Percentiles rank a stretch among this genome's conserved stretches.
These are phyloP conservation scores for Aplysina aerophoba DNA, from an alignment of 37 sponge, comb jelly and placozoan genomes.

Conservation along the genomic window DNA sequence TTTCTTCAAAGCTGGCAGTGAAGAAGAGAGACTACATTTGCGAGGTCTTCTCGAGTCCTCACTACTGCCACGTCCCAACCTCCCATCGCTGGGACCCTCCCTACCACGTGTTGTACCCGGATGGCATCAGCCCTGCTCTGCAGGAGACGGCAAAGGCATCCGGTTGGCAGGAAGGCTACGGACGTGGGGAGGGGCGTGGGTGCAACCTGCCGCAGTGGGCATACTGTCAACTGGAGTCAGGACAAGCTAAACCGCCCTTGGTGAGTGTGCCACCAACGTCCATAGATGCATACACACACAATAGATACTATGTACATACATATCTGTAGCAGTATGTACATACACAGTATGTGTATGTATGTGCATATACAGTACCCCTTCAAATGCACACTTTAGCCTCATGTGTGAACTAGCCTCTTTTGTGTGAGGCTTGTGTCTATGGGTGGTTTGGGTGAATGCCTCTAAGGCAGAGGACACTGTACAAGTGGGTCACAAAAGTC, in stretches of 20 bases:
- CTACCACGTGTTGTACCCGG: background rate
- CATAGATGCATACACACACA: too few relatives aligned
- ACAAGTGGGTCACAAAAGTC: too few relatives aligned
- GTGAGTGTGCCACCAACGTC: background rate
- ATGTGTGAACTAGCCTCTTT: too few relatives aligned
- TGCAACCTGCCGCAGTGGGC: background rate
- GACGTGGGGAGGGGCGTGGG: background rate
- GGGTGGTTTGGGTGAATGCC: too few relatives aligned
- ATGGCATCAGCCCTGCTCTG: background rate
- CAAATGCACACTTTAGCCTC: too few relatives aligned
- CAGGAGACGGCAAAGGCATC: conserved; percentile 1
- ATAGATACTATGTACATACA: too few relatives aligned
- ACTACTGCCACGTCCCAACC: background rate
- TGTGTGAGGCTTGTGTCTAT: too few relatives aligned
- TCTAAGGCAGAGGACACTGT: too few relatives aligned
- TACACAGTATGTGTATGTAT: background rate
- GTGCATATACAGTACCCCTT: too few relatives aligned
- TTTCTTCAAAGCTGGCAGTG: background rate
- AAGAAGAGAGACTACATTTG: conserved; percentile 6
- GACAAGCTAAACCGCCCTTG: background rate
- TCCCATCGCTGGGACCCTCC: background rate
- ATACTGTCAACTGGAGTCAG: background rate
- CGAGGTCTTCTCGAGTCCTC: conserved; percentile 7
- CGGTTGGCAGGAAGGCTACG: background rate
- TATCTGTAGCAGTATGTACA: background rate